phyloP scores from a whole-genome alignment of 2,888 invertebrate genomes.

The Spialia ferax region DNA sequence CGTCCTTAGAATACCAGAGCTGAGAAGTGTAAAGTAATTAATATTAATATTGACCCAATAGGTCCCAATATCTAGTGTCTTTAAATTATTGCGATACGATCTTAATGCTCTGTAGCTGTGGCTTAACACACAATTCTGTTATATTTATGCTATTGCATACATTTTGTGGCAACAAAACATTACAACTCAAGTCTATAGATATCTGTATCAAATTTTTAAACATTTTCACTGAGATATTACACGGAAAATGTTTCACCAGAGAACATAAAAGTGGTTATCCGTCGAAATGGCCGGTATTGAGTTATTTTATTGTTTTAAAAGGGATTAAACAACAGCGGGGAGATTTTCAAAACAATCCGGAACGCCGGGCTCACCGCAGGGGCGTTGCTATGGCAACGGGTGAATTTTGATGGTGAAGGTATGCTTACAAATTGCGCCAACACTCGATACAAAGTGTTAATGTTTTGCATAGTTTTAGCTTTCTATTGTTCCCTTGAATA shows the following conservation, averaged over 20 bases:
- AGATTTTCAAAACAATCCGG: slow-evolving; percentile 76
- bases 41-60: slow-evolving; percentile 16
- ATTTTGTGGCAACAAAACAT: slow-evolving; percentile 17
- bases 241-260: slow-evolving; percentile 61
- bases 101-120: background rate
- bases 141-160: background rate
- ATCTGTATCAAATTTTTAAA: slow-evolving; percentile 11
- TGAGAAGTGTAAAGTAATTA: slow-evolving; percentile 21
- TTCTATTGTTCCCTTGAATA: background rate
- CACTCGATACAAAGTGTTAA: slow-evolving; percentile 58
- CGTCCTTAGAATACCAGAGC: slow-evolving; percentile 16
- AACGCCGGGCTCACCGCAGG: slow-evolving; percentile 68
- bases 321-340: slow-evolving; percentile 71
- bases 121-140: background rate
- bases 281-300: slow-evolving; percentile 57
- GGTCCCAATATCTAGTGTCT: slow-evolving; percentile 12
- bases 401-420: slow-evolving; percentile 74
- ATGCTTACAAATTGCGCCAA: slow-evolving; percentile 66
- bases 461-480: slow-evolving; percentile 41
- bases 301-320: slow-evolving; percentile 77
- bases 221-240: slow-evolving; percentile 45
- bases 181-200: no score
- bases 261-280: slow-evolving; percentile 51
- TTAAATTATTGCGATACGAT: slow-evolving; percentile 35
- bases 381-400: slow-evolving; percentile 79